These are phyloP conservation scores for Mimachlamys varia DNA, from an alignment of 2,888 invertebrate species.

Conservation along the genomic window DNA sequence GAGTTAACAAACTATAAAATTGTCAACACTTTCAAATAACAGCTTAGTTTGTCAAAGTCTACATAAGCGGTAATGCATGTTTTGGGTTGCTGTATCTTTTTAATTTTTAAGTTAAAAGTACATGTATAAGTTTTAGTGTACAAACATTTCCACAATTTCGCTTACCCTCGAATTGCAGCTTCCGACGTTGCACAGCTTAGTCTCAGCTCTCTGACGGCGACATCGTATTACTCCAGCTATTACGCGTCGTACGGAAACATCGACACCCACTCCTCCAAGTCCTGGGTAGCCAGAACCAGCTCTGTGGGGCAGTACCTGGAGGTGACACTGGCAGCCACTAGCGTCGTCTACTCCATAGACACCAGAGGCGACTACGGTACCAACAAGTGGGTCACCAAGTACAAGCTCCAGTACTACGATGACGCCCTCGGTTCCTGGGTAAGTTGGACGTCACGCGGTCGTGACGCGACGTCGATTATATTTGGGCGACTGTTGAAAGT, in stretches of 20 bases:
- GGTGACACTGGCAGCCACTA: slow-evolving; percentile 41
- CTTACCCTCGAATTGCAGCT: background rate
- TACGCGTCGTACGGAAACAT: slow-evolving; percentile 54
- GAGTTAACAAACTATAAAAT: slow-evolving; percentile 10
- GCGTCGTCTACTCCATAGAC: slow-evolving; percentile 60
- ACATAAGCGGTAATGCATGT: no score
- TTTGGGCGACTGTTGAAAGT: no score
- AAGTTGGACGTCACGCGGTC: slow-evolving; percentile 38
- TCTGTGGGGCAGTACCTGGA: slow-evolving; percentile 56
- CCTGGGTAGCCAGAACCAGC: slow-evolving; percentile 56
- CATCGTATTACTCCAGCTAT: slow-evolving; percentile 40
- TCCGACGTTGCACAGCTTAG: background rate
- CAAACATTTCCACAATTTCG: no score
- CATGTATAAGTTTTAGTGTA: no score
- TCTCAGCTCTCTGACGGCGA: background rate
- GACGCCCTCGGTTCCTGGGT: slow-evolving; percentile 55
- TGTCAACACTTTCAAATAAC: no score
- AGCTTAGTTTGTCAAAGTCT: no score
- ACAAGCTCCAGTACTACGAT: slow-evolving; percentile 58
- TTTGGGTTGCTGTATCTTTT: no score
- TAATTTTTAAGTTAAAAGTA: no score
- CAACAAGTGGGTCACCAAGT: slow-evolving; percentile 56
- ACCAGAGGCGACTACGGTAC: slow-evolving; percentile 56
- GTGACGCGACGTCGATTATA: background rate
- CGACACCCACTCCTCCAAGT: slow-evolving; percentile 40